Evolutionary conservation across 1,140 invertebrate genomes (phyloP), one percentile per base, ranked within the genome.

Genomic region (Pachyrhynchus sulphureomaculatus): DNA sequence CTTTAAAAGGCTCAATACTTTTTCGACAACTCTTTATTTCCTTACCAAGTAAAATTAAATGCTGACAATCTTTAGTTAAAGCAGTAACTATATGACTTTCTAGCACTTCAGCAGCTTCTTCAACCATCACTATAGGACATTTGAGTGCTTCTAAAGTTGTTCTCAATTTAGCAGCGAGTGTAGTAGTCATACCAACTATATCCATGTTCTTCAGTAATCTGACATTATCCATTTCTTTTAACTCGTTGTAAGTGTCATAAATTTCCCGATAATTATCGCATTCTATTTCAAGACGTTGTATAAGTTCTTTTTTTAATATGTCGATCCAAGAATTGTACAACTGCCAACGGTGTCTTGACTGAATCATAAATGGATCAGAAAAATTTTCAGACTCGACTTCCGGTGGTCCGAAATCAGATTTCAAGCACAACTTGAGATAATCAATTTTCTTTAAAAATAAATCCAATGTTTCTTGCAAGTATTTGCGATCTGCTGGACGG

Each of bases 161-260:
- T 36, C 82, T 80, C 10, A 83, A 71, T 47, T 83, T 81, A 3
- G 89, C 88, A 1, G 89, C 89, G 39, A 84, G 86, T 8, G 86
- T 88, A 2, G 89, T 92, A 0, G 90, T 93, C 80, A 91, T 85
- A 6, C 87, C 90, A 33, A 92, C 71, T n/a, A 90, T 76, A 26
- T 54, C 51, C 51, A 54, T 54, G 17, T 36, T 20, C 41, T 23
- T 54, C 23, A 54, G 13, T 24, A 41, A 26, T 23, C 3, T 29
- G 2, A 41, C 36, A 41, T 54, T 37, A 10, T 23, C 36, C 10
- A 17, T 15, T 15, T 54, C 51, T 23, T 13, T 41, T 8, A 41
- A 1, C 2, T 42, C 39, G 17, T 42, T 42, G 17, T 42, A 42
- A 2, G 0, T 42, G 15, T 18, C 12, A 18, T 18, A 1, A 1